These are phyloP conservation scores for Drosophila rubida DNA, from an alignment of 2,888 invertebrate genomes.

Conservation along the genomic window DNA sequence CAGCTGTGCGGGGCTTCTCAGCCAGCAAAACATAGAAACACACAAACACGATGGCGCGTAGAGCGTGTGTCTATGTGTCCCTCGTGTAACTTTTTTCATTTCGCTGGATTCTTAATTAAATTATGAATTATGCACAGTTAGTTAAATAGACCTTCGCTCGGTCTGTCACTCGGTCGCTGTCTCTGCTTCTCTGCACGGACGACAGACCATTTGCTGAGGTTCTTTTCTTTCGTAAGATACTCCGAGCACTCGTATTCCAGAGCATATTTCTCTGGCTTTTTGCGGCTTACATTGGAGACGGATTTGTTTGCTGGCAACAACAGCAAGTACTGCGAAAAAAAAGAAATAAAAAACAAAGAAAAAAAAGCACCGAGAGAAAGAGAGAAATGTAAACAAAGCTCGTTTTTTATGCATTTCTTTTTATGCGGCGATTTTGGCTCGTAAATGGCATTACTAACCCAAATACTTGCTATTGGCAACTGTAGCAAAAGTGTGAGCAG, in stretches of 20 bases:
- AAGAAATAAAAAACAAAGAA: slow-evolving; percentile 31
- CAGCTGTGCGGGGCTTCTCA: slow-evolving; percentile 74
- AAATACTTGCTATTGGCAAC: slow-evolving; percentile 77
- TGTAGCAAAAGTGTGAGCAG: slow-evolving; percentile 26
- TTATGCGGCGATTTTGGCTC: slow-evolving; percentile 66
- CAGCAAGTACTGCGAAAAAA: not conserved
- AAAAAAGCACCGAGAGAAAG: slow-evolving; percentile 1
- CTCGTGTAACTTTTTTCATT: slow-evolving; percentile 81
- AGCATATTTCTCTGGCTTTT: slow-evolving; percentile 46
- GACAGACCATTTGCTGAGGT: slow-evolving; percentile 12
- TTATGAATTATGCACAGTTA: slow-evolving; percentile 84
- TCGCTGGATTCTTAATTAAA: slow-evolving; percentile 83
- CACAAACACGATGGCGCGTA: not conserved
- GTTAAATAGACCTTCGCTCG: slow-evolving; percentile 80
- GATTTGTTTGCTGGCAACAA: slow-evolving; percentile 56
- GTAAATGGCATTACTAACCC: slow-evolving; percentile 83
- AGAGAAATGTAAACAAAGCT: slow-evolving; percentile 56
- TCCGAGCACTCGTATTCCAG: slow-evolving; percentile 21
- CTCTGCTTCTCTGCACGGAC: not conserved
- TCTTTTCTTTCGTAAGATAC: slow-evolving; percentile 33
- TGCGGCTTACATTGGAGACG: slow-evolving; percentile 77
- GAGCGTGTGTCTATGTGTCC: slow-evolving; percentile 66
- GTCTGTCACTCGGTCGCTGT: slow-evolving; percentile 12
- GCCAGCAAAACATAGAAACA: slow-evolving; percentile 13
- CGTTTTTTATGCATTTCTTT: slow-evolving; percentile 54